Base-by-base conservation (phyloP, 2,113 vertebrate species). In the Butorides virescens region DNA sequence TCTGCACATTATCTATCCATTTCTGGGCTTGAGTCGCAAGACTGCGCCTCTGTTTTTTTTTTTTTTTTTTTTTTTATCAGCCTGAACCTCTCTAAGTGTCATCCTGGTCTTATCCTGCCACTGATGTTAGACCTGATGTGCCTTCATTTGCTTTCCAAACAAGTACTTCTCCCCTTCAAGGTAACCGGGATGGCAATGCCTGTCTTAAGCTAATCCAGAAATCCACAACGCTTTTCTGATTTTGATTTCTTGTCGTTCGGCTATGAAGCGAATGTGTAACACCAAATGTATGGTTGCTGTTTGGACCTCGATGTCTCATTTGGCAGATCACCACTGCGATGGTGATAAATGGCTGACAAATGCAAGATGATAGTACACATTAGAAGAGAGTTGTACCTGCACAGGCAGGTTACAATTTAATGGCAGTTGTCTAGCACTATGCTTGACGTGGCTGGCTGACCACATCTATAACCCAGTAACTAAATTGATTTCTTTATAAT, bases 281-380 rank as follows among this genome's bases (percentile, higher is more conserved):
- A 65, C 34, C 19, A 53, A 46, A 36, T 2, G 13, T 83, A 17
- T 66, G 65, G 49, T 32, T 91, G 50, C n/a, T 83, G 3, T 70
- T 70, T 73, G 73, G 81, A 81, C 47, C 59, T 62, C 10, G 61
- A 27, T 39, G 25, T n/a, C 30, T 49, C 46, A 77, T 49, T 65
- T 70, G 80, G 76, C 77, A 91, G 68, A 50, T 47, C 25, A 32
- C 52, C 19, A 37, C 37, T 50, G 32, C 15, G 55, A 5, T 53
- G 76, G 44, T 53, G 92, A 86, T 74, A 62, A 84, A 49, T 27
- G 56, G 73, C 84, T 95, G 79, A 61, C 89, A 88, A 59, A 39
- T 56, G 39, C 49, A 67, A 83, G 79, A 20, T 70, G 63, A n/a
- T n/a, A n/a, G 62, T 61, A 20, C 56, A 25, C 5, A 1, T 86